phyloP scores from a whole-genome alignment of 2,113 vertebrate species.

The Pituophis catenifer region DNA sequence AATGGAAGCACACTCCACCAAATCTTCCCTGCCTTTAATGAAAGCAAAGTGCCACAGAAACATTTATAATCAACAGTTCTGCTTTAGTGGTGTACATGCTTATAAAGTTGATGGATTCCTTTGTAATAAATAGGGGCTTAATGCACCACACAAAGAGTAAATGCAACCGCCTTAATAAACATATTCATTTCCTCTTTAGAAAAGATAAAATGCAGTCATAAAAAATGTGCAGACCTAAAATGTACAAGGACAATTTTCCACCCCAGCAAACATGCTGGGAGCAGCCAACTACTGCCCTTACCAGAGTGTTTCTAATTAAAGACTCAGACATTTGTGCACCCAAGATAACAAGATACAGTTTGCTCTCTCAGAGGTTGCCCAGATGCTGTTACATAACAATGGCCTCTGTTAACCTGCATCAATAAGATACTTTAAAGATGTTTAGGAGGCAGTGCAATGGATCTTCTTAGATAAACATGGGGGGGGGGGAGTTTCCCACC shows the following conservation, averaged over 20 bases:
- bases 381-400: constrained; percentile 6
- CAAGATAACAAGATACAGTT: constrained; percentile 38
- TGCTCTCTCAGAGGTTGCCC: constrained; percentile 3
- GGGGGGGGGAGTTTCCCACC: neutral
- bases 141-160: constrained; percentile 48
- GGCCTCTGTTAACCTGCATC: neutral
- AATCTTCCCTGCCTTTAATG: constrained; percentile 23
- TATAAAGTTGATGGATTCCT: constrained; percentile 25
- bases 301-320: constrained; percentile 45
- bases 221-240: constrained; percentile 20
- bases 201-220: constrained; percentile 40
- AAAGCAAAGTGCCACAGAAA: constrained; percentile 37
- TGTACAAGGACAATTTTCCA: constrained; percentile 38
- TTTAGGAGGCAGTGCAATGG: neutral
- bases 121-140: constrained; percentile 48
- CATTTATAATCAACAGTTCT: constrained; percentile 44
- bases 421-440: neutral
- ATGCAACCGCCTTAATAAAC: constrained; percentile 43
- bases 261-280: neutral
- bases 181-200: constrained; percentile 36
- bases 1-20: constrained; percentile 19
- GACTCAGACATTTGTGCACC: neutral
- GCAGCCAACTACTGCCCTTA: constrained; percentile 8
- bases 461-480: neutral
- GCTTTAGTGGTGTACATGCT: constrained; percentile 25